Percentiles rank a stretch among this genome's conserved stretches.
Conservation (phyloP, 2,113 vertebrate genomes). For the Eptatretus burgeri region DNA sequence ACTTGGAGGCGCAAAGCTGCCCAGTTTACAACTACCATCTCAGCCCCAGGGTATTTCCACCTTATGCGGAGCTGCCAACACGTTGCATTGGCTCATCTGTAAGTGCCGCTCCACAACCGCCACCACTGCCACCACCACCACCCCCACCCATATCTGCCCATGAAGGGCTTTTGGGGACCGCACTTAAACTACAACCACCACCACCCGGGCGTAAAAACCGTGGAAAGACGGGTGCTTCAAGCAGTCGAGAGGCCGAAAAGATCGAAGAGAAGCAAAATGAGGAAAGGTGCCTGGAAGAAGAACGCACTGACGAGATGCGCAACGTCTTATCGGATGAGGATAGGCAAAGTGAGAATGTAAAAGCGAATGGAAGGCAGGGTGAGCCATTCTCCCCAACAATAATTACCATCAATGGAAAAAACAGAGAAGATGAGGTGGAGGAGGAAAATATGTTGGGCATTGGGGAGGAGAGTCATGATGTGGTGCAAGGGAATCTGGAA, state of each 20-base stretch:
- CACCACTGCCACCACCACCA: conserved; percentile 16
- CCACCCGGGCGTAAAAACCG: conserved; percentile 29
- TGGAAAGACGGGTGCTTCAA: neutral
- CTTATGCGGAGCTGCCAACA: conserved; percentile 33
- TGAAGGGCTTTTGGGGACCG: conserved; percentile 19
- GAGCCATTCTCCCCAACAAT: too few species aligned
- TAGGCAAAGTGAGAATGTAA: too few species aligned
- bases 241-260: neutral
- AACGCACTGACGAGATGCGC: too few species aligned
- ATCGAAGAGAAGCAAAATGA: neutral
- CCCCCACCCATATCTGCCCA: conserved; percentile 15
- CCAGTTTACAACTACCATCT: conserved; percentile 84
- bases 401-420: too few species aligned
- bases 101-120: conserved; percentile 10
- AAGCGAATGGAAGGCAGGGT: too few species aligned
- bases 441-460: too few species aligned
- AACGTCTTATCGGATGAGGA: too few species aligned
- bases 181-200: conserved; percentile 49
- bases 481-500: too few species aligned
- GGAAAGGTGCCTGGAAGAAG: neutral
- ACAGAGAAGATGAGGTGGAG: too few species aligned
- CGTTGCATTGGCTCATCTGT: too few species aligned
- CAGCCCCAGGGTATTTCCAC: conserved; percentile 54
- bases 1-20: conserved; percentile 59
- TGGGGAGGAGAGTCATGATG: too few species aligned